Evolutionary conservation across 2,113 vertebrate genomes (phyloP), one percentile per base, ranked within the genome.

Genomic region (Chloropsis cyanopogon): DNA sequence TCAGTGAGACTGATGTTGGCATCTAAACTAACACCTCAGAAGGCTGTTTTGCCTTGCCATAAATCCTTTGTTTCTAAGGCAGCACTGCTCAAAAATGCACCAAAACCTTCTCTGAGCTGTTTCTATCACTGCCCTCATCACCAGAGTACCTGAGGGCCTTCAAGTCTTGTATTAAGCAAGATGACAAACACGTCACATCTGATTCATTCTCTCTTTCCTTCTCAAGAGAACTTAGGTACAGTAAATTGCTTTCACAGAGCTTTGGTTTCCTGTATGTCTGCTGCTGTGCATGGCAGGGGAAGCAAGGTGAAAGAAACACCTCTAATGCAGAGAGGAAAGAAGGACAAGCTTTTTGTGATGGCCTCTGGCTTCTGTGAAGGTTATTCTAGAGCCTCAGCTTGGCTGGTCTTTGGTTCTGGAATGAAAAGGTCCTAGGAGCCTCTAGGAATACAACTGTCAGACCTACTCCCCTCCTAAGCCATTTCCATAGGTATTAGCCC

Each of bases 1-100:
- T 69, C 21, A 2, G 28, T 12, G 46, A 83, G 39, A 37, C 15
- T 5, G 17, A 72, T 3, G 1, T 15, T 0, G 0, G 12, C 44
- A 71, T 47, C 49, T 79, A 23, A 84, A 78, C 28, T 47, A 44
- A 64, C 24, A 23, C 29, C 39, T 49, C 57, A 75, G 53, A 64
- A 64, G 21, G 49, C 47, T 53, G 12, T 41, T 85, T 42, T 63
- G 64, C 52, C 44, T 59, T 26, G 57, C 42, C 60, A 63, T 3
- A 16, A 37, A 84, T 28, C 49, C 52, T 84, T 33, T 80, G 21
- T 49, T 78, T 86, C 42, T 65, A 54, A 73, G 56, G 39, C 47
- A 78, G 72, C 22, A 18, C 4, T 57, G n/a, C 35, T 75, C 52
- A 47, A 53, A 95, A 92, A 54, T 2, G 7, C 64, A 73, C 71